Percentiles rank a stretch among this genome's conserved stretches.
Conservation (phyloP, 1,140 invertebrate species). For the Bombus sylvicola region DNA sequence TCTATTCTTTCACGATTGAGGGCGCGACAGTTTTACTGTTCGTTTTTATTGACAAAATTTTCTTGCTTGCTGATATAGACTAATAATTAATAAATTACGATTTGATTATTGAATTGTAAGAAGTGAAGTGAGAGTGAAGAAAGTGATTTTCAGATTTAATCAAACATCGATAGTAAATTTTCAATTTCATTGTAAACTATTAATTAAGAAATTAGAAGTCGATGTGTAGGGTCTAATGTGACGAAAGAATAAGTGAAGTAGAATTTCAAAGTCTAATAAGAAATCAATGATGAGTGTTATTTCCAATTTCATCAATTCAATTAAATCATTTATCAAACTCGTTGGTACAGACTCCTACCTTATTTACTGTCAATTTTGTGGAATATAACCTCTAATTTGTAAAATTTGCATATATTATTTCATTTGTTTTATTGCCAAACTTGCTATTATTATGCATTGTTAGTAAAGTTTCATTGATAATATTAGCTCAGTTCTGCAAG, state of each 20-base stretch:
- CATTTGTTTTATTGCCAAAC: no score
- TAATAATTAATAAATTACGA: not conserved
- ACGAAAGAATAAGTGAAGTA: not conserved
- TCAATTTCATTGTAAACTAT: not conserved
- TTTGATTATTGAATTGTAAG: no score
- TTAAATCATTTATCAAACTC: not conserved
- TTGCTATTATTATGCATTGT: no score
- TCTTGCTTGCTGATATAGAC: not conserved
- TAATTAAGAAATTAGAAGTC: not conserved
- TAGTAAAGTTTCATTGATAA: no score
- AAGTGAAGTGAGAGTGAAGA: no score
- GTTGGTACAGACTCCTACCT: no score
- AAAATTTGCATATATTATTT: not conserved
- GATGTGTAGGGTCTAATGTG: not conserved
- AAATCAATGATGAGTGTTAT: not conserved
- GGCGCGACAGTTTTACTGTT: no score
- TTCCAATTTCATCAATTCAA: no score
- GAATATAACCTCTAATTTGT: not conserved
- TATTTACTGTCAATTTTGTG: not conserved
- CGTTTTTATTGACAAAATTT: no score
- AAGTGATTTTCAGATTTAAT: not conserved
- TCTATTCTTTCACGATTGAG: not conserved
- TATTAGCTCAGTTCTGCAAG: no score
- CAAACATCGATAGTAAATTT: not conserved
- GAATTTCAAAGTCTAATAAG: not conserved